Base-by-base conservation (phyloP, 2,113 vertebrate species). In the Zosterops lateralis region DNA sequence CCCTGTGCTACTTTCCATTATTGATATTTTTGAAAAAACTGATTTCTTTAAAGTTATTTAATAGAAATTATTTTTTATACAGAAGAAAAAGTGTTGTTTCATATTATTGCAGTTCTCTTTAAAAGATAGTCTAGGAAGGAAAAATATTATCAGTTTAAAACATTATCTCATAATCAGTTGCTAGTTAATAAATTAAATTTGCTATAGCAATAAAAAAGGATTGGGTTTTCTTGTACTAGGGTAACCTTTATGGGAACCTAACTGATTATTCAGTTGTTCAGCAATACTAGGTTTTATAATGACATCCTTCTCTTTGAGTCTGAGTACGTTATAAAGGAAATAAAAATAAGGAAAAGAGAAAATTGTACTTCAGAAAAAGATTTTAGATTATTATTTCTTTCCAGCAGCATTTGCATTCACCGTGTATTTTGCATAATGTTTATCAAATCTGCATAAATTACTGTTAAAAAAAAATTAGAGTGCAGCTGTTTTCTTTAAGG, bases 11-110 rank as follows among this genome's bases (percentile, higher is more conserved):
- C 9, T 76, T 93, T 32, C 15, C 15, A 12, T 51, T 70, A 68
- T 9, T 1, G 1, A 7, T 4, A 17, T 45, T 61, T 34, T 10
- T 17, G 7, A 76, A 77, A 53, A 42, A 1, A 0, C 5, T 47
- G 3, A 48, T 60, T 56, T 75, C 26, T 91, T 79, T 76, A 47
- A 67, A 89, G 32, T 3, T 50, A 42, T 82, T 85, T 47, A 66
- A 20, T 60, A 83, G 22, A 87, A 85, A 36, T 32, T 73, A 8
- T 25, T 72, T 87, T 60, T 85, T 75, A 29, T 54, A 24, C 18
- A 50, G 40, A 61, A 81, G n/a, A 73, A 89, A 81, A 89, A 7
- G 3, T 76, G 19, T 61, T 90, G 36, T 74, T 87, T 44, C 29
- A 18, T 82, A 8, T 58, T 80, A n/a, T 42, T 92, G 40, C 68